Evolutionary conservation across 2,888 invertebrate genomes (phyloP).

Genomic region (Oasisia sp.): DNA sequence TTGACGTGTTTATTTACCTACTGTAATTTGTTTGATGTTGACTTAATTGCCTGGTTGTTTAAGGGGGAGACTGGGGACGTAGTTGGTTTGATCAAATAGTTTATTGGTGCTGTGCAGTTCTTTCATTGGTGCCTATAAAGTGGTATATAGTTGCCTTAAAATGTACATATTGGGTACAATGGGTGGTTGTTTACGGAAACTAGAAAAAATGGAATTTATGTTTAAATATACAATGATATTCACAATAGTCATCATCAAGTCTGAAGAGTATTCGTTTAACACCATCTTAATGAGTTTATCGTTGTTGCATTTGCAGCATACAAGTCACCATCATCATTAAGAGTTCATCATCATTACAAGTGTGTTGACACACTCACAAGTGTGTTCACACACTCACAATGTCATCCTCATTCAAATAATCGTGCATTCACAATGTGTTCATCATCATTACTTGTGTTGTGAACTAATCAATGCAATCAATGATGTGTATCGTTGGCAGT

Average conservation of each 20-base stretch:
- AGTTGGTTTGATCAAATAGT: neutral
- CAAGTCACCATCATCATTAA: neutral
- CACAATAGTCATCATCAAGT: neutral
- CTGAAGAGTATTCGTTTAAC: neutral
- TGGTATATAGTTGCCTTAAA: neutral
- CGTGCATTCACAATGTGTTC: neutral
- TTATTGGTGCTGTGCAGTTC: too few relatives aligned
- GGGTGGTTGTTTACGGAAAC: neutral
- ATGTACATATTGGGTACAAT: neutral
- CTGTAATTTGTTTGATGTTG: too few relatives aligned
- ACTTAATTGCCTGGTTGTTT: neutral
- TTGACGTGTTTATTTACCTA: neutral
- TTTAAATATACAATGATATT: neutral
- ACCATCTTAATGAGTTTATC: neutral
- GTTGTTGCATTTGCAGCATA: too few relatives aligned
- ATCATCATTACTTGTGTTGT: neutral
- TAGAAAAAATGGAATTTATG: neutral
- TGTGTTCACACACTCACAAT: too few relatives aligned
- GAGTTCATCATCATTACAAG: too few relatives aligned
- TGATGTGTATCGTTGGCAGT: neutral
- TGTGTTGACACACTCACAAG: neutral
- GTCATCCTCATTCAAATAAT: neutral
- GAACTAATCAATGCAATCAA: neutral
- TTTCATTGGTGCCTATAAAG: neutral
- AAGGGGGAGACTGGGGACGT: neutral